These are phyloP conservation scores for Oxytorus armatus DNA, from an alignment of 2,888 invertebrate species.

Conservation along the genomic window DNA sequence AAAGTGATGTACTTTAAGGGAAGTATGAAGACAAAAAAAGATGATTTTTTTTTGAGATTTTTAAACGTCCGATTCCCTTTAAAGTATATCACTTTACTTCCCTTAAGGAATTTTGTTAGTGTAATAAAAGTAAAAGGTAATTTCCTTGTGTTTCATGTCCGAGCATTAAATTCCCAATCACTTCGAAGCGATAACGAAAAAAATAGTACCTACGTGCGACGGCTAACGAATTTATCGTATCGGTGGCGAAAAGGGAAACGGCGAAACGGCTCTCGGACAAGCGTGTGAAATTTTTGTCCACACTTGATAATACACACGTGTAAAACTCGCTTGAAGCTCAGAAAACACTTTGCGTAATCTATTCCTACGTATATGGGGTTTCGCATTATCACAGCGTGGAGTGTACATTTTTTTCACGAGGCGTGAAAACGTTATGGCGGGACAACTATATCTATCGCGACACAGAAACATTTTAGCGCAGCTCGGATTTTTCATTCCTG, in stretches of 20 bases:
- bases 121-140: background rate
- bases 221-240: background rate
- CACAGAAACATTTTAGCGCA: slow-evolving; percentile 17
- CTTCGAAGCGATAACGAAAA: slow-evolving; percentile 4
- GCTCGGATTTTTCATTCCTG: background rate
- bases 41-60: too few relatives aligned
- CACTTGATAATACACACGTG: slow-evolving; percentile 34
- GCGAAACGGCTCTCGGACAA: background rate
- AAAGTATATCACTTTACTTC: too few relatives aligned
- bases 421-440: background rate
- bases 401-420: slow-evolving; percentile 48
- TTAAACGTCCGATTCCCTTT: too few relatives aligned
- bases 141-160: too few relatives aligned
- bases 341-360: slow-evolving; percentile 48
- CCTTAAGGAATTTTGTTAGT: too few relatives aligned
- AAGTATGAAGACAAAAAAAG: too few relatives aligned
- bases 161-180: background rate
- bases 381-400: slow-evolving; percentile 8
- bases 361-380: slow-evolving; percentile 37
- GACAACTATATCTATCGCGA: slow-evolving; percentile 20
- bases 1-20: too few relatives aligned
- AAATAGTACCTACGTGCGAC: background rate
- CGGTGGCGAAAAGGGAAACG: background rate
- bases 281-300: slow-evolving; percentile 27
- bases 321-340: slow-evolving; percentile 7